phyloP scores from a whole-genome alignment of 2,888 invertebrate species.

The Hipparchia semele region DNA sequence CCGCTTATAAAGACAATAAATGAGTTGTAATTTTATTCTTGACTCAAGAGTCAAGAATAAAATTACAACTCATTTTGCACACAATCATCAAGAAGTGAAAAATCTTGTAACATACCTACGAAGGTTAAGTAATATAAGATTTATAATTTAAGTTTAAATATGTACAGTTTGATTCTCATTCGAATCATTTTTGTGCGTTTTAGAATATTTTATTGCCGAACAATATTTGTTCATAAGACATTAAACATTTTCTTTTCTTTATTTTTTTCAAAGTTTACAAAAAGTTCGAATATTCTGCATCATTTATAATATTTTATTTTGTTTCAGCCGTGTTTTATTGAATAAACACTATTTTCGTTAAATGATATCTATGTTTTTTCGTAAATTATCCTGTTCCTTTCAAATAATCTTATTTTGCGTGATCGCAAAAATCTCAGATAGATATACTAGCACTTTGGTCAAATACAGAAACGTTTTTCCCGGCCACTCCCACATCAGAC shows the following conservation, averaged over 20 bases:
- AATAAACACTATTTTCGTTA: background rate
- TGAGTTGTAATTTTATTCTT: no score
- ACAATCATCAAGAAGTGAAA: background rate
- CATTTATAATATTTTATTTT: background rate
- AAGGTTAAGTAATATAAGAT: background rate
- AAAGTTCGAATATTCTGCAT: background rate
- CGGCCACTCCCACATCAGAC: no score
- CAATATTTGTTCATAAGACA: slow-evolving; percentile 9
- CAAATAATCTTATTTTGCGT: no score
- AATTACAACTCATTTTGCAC: no score
- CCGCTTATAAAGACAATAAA: no score
- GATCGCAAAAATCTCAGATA: no score
- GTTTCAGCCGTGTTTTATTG: background rate
- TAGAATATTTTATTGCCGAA: slow-evolving; percentile 11
- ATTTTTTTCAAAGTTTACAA: slow-evolving; percentile 5
- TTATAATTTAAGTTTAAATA: slow-evolving; percentile 6
- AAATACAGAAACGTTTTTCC: no score
- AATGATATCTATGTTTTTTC: background rate
- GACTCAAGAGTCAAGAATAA: background rate
- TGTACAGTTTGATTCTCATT: slow-evolving; percentile 2
- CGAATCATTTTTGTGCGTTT: slow-evolving; percentile 19
- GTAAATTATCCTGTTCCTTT: no score
- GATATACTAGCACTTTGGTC: no score
- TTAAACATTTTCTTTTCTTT: background rate
- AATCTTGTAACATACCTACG: background rate